Evolutionary conservation across 2,888 invertebrate species (phyloP), one percentile per base, ranked within the genome.

Genomic region (Conus canariensis): DNA sequence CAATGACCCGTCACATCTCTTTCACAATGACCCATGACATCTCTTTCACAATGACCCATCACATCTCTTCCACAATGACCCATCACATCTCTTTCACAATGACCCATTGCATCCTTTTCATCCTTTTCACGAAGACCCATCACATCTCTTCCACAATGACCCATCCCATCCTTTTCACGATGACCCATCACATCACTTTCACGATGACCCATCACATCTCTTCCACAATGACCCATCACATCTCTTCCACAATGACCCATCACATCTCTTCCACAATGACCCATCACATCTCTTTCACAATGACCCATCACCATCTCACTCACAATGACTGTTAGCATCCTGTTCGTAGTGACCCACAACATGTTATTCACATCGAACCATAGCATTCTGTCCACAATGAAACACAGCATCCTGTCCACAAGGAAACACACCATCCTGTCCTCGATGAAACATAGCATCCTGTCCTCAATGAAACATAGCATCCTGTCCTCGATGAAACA

Each of bases 291-390:
- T 9, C 8, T 16, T 70, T 5, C 70, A 70, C 22, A 1, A 6
- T 74, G 74, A 74, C 6, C n/a, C n/a, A 70, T 8, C 45, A 25
- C 8, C 74, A 74, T 70, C 70, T 8, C 19, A 22, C 19, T 22
- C 70, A 70, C 22, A 19, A 6, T 74, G 74, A 74, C 6, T 22
- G 2, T 19, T 22, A 74, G 22, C 74, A 74, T n/a, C 74, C 74
- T 74, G 74, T 74, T n/a, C 74, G 19, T n/a, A n/a, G 22, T n/a
- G 74, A 74, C 8, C n/a, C 74, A 74, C 10, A 74, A 10, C 74
- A 74, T 74, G n/a, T n/a, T 74, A n/a, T 74, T n/a, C 74, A 74
- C n/a, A n/a, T 8, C n/a, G 74, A 74, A 74, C n/a, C 74, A 70
- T 22, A 70, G 70, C 70, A 74, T 22, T 19, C 74, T 74, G 74